These are phyloP conservation scores for Mayetiola destructor DNA, from an alignment of 2,888 invertebrate genomes.

Conservation along the genomic window DNA sequence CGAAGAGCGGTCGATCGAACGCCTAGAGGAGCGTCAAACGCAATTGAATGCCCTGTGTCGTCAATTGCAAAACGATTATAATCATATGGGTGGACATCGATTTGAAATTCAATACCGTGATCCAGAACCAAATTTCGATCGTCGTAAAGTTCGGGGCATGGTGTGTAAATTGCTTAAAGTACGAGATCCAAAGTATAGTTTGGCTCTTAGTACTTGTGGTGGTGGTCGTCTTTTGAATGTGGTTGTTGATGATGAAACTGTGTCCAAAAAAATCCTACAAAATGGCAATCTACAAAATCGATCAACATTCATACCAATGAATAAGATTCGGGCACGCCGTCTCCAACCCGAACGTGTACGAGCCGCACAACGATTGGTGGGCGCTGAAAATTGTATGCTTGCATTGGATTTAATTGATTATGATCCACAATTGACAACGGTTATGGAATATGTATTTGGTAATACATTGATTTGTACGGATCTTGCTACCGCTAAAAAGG, in stretches of 20 bases:
- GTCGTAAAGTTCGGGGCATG: constrained; percentile 53
- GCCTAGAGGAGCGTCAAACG: constrained; percentile 39
- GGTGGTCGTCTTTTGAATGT: constrained; percentile 85
- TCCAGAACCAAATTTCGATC: constrained; percentile 61
- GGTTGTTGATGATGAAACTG: constrained; percentile 73
- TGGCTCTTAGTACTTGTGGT: constrained; percentile 73
- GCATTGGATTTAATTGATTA: constrained; percentile 68
- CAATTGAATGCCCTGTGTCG: constrained; percentile 42
- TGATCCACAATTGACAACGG: constrained; percentile 47
- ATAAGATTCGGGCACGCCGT: constrained; percentile 56
- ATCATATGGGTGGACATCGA: constrained; percentile 27
- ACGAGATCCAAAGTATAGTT: constrained; percentile 50
- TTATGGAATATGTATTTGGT: constrained; percentile 84
- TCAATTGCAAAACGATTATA: constrained; percentile 31
- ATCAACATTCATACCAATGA: constrained; percentile 80
- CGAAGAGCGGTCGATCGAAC: constrained; percentile 44
- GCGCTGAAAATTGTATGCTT: constrained; percentile 63
- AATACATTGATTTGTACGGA: constrained; percentile 68
- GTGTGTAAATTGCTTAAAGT: constrained; percentile 67
- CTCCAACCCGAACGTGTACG: constrained; percentile 46
- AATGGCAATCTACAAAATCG: constrained; percentile 63
- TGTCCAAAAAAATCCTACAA: constrained; percentile 72
- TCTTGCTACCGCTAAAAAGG: constrained; percentile 60
- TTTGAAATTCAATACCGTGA: constrained; percentile 55
- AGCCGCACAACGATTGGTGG: constrained; percentile 59